Evolutionary conservation across 1,140 invertebrate species (phyloP).

Genomic region (Solen grandis): DNA sequence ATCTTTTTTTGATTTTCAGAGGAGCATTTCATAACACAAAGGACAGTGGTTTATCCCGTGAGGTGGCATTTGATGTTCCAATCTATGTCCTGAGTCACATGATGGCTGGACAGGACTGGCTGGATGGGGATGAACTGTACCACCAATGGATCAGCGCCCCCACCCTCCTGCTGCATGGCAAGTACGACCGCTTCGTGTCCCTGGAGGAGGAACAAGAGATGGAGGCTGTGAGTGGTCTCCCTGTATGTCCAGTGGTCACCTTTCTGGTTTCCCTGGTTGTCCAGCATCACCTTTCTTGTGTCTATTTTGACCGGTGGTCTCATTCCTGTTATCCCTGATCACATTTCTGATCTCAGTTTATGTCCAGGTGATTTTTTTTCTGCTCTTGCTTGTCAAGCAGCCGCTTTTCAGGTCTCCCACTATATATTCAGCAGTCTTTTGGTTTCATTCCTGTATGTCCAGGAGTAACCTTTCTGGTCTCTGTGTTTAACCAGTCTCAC

Average conservation of each 20-base stretch:
- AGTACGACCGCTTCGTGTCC: slow-evolving; percentile 86
- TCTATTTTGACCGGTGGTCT: no score
- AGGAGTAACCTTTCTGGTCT: no score
- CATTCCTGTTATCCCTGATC: background rate
- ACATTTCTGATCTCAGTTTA: background rate
- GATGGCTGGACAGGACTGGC: slow-evolving; percentile 86
- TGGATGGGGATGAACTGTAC: slow-evolving; percentile 87
- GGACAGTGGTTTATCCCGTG: slow-evolving; percentile 47
- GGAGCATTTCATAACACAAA: slow-evolving; percentile 73
- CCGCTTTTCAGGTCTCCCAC: no score
- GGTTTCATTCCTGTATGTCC: no score
- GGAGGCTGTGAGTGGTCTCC: slow-evolving; percentile 84
- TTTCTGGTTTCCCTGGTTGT: background rate
- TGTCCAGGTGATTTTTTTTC: no score
- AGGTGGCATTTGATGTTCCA: slow-evolving; percentile 83
- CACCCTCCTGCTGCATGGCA: slow-evolving; percentile 87
- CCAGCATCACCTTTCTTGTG: background rate
- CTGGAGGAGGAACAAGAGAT: slow-evolving; percentile 89
- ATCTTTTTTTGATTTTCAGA: slow-evolving; percentile 62
- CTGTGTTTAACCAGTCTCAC: no score
- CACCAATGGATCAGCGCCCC: slow-evolving; percentile 86
- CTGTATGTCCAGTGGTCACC: background rate
- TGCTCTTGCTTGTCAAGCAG: no score
- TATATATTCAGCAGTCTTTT: no score
- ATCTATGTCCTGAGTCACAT: slow-evolving; percentile 84